Conservation (phyloP, 2,888 invertebrate genomes). For the Salticus scenicus region DNA sequence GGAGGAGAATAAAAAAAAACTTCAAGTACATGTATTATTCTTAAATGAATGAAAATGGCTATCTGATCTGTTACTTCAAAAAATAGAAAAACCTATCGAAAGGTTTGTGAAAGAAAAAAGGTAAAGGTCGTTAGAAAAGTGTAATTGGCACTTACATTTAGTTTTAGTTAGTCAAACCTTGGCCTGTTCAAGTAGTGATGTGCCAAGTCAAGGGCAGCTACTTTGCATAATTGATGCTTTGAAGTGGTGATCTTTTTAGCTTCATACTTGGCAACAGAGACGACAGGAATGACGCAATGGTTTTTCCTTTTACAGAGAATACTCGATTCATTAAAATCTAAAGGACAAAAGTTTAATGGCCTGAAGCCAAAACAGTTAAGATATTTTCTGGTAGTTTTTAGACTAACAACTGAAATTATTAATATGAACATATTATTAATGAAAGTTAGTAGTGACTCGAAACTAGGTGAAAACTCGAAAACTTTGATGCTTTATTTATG, state of each 20-base stretch:
- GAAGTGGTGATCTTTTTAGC: conserved; percentile 1
- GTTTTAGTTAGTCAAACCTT: conserved; percentile 38
- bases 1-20: no score
- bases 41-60: no score
- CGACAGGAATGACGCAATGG: conserved; percentile 6
- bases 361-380: not conserved
- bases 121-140: conserved; percentile 17
- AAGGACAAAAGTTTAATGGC: not conserved
- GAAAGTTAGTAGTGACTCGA: no score
- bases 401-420: no score
- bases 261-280: conserved; percentile 1
- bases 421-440: no score
- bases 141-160: conserved; percentile 61
- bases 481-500: no score
- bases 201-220: conserved; percentile 53
- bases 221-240: conserved; percentile 57
- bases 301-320: not conserved
- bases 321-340: not conserved
- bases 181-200: conserved; percentile 28
- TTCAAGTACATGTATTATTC: no score
- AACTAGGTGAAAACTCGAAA: no score
- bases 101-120: conserved; percentile 27
- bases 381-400: not conserved
- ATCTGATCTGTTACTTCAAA: no score
- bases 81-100: no score